Base-by-base conservation (phyloP, 2,113 vertebrate species). In the Lampris megalopsis region DNA sequence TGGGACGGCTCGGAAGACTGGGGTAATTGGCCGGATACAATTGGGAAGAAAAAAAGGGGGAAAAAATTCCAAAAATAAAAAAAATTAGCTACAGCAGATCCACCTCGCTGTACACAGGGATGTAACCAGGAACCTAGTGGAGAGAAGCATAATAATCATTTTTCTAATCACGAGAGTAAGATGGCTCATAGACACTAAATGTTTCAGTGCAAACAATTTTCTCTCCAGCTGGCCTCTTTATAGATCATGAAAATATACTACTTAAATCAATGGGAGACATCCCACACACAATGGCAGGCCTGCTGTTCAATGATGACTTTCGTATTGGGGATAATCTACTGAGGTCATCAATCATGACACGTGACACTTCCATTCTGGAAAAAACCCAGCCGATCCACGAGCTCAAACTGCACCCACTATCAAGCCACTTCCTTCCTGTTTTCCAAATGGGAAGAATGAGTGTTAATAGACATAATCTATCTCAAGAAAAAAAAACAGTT, bases 251-350 rank as follows among this genome's bases (percentile, higher is more conserved):
- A 93, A 91, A 87, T 88, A 88, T 91, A 89, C 85, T 79, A 92
- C 89, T 90, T 90, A 93, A 92, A 92, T 93, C 88, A 91, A 92
- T 89, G 87, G 89, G 91, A 92, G 89, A 89, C 89, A 89, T 90
- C 89, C 89, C 86, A 89, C 86, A 88, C 90, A 89, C 91, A 90
- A 88, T 83, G 86, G 89, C 81, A 78, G 87, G 73, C 90, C 92
- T 93, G 92, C 92, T 89, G 89, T 92, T 91, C 91, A 84, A 82
- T 92, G 86, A 89, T 88, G 88, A 88, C 88, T 89, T 86, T 84
- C 85, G 88, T 89, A 91, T 90, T 92, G 89, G 84, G 82, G 81
- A 92, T 92, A 87, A 92, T 93, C 90, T 88, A 73, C 81, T 81
- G 57, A 82, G 87, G 90, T 91, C 88, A 93, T 94, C 92, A 91